A percentile compares a stretch with the other conserved stretches of the same genome.
phyloP scores from a whole-genome alignment of 2,888 invertebrate species.

The Marronus borbonicus region DNA sequence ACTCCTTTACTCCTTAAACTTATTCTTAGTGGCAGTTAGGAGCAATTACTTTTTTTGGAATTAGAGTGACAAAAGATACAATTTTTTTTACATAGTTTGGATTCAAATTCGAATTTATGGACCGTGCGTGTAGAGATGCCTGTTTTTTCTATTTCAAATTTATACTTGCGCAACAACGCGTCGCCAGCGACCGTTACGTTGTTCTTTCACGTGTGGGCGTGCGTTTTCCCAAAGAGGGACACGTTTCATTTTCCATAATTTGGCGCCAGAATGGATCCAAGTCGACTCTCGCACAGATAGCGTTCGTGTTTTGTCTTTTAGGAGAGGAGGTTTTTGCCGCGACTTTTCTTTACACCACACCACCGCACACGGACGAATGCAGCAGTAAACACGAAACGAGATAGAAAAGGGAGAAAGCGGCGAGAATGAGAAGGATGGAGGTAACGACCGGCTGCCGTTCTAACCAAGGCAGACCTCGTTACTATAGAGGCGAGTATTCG shows the following conservation, averaged over 20 bases:
- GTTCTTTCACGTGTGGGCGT: constrained; percentile 47
- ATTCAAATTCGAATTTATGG: constrained; percentile 31
- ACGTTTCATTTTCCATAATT: constrained; percentile 57
- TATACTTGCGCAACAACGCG: constrained; percentile 45
- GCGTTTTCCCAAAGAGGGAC: constrained; percentile 50
- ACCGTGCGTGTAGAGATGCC: constrained; percentile 35
- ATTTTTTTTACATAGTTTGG: background rate
- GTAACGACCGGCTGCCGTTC: constrained; percentile 57
- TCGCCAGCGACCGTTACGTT: constrained; percentile 40
- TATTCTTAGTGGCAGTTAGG: too few species aligned
- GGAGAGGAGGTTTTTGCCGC: constrained; percentile 60
- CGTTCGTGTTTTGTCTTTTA: constrained; percentile 59
- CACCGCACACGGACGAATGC: constrained; percentile 52
- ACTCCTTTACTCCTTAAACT: too few species aligned
- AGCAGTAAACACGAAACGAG: constrained; percentile 60
- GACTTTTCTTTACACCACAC: constrained; percentile 58
- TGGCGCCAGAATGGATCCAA: constrained; percentile 58
- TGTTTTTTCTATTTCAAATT: constrained; percentile 35
- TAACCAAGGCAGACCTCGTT: constrained; percentile 59
- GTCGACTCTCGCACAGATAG: constrained; percentile 56
- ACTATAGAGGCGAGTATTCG: constrained; percentile 48
- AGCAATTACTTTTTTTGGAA: too few species aligned
- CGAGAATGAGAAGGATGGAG: constrained; percentile 56
- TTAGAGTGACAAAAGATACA: background rate
- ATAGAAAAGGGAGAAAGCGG: constrained; percentile 52